A percentile compares a stretch with the other conserved stretches of the same genome.
These are phyloP conservation scores for Fukomys damarensis DNA, from an alignment of 2,113 vertebrate species.

Conservation along the genomic window DNA sequence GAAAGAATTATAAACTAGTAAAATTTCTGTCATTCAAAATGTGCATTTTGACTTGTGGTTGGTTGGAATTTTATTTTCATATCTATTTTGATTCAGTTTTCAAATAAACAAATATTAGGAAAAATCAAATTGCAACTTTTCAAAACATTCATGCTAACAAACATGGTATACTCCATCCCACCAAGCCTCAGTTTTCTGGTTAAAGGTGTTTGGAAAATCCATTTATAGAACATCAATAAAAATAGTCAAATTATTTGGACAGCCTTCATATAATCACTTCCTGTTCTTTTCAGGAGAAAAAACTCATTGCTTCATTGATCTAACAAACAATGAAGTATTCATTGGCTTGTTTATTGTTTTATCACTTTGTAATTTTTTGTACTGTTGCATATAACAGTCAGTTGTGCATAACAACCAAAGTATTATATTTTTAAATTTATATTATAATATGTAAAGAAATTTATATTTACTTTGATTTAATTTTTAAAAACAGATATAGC, in stretches of 20 bases:
- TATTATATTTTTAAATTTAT: constrained; percentile 2
- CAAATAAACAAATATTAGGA: background rate
- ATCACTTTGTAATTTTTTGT: constrained; percentile 33
- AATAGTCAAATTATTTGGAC: constrained; percentile 37
- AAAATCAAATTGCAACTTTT: background rate
- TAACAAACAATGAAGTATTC: constrained; percentile 29
- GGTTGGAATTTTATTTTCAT: constrained; percentile 58
- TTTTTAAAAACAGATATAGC: background rate
- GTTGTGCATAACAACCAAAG: background rate
- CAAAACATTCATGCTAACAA: background rate
- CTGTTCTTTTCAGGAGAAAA: background rate
- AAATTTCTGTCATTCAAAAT: constrained; percentile 55
- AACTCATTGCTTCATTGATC: background rate
- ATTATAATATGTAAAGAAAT: constrained; percentile 8
- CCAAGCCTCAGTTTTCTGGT: constrained; percentile 10
- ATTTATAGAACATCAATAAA: background rate
- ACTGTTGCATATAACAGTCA: background rate
- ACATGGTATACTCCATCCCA: background rate
- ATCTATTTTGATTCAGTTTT: constrained; percentile 39
- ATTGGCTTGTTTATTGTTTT: background rate
- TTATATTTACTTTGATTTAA: constrained; percentile 37
- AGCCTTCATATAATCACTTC: constrained; percentile 5
- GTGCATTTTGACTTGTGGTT: background rate
- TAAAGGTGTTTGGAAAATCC: constrained; percentile 11
- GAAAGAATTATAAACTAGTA: constrained; percentile 41